Evolutionary conservation across 2,797 vertebrate genomes (phyloP).

Genomic region (Halcyon badia): DNA sequence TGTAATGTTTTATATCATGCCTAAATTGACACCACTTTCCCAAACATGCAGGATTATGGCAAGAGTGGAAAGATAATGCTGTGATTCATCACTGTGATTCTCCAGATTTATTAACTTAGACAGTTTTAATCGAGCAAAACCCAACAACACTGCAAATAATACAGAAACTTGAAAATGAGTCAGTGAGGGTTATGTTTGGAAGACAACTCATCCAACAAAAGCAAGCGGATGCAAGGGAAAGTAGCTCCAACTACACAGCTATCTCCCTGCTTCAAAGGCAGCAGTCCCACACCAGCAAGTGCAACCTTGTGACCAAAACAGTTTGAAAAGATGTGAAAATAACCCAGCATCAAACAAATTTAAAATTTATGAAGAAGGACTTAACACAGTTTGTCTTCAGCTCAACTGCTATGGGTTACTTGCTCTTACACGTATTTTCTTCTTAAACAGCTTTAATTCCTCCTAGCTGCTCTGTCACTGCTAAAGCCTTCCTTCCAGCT

Average conservation of each 20-base stretch:
- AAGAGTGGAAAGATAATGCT: not conserved
- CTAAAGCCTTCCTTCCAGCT: not conserved
- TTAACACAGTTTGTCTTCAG: not conserved
- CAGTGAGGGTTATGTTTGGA: not conserved
- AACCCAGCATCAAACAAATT: not conserved
- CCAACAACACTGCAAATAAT: not conserved
- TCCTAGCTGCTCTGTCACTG: not conserved
- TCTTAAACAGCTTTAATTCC: not conserved
- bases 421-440: not conserved
- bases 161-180: not conserved
- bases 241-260: not conserved
- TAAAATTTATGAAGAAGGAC: not conserved
- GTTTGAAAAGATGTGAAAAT: not conserved
- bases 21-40: constrained; percentile 51
- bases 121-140: constrained; percentile 14
- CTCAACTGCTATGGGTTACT: not conserved
- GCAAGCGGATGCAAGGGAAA: not conserved
- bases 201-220: not conserved
- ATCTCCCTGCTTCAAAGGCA: not conserved
- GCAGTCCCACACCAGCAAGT: not conserved
- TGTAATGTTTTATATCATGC: constrained; percentile 43
- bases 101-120: constrained; percentile 22
- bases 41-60: not conserved
- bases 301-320: not conserved
- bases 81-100: not conserved